A percentile compares a stretch with the other conserved stretches of the same genome.
These are phyloP conservation scores for Eretmocerus hayati DNA, from an alignment of 2,888 invertebrate species.

Conservation along the genomic window DNA sequence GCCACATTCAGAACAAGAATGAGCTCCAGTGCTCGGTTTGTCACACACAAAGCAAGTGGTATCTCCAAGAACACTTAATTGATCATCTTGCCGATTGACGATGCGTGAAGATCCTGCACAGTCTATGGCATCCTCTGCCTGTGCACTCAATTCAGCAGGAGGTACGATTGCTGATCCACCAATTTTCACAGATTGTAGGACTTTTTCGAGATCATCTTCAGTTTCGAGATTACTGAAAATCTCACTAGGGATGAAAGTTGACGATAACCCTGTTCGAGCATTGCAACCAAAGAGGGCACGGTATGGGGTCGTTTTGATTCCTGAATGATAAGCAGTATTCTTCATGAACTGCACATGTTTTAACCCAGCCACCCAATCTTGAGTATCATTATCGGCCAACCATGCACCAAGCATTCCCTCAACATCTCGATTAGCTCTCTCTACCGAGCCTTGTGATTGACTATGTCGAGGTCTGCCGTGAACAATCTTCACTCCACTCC, in stretches of 20 bases:
- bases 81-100: too few species aligned
- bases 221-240: neutral
- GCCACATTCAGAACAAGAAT: too few species aligned
- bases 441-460: slow-evolving; percentile 28
- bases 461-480: slow-evolving; percentile 26
- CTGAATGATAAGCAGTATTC: slow-evolving; percentile 31
- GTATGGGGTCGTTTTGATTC: slow-evolving; percentile 37
- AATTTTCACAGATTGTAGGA: neutral
- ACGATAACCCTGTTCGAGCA: neutral
- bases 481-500: slow-evolving; percentile 29
- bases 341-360: slow-evolving; percentile 43
- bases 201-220: neutral
- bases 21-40: too few species aligned
- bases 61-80: too few species aligned
- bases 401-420: slow-evolving; percentile 34
- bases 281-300: slow-evolving; percentile 37
- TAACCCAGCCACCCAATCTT: slow-evolving; percentile 41
- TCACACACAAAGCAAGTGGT: too few species aligned
- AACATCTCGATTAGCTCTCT: too few species aligned
- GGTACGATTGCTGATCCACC: neutral
- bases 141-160: too few species aligned
- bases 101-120: too few species aligned
- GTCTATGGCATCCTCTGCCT: too few species aligned
- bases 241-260: neutral
- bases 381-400: slow-evolving; percentile 36